Base-by-base conservation (phyloP, 2,888 invertebrate genomes). In the Oscheius onirici region DNA sequence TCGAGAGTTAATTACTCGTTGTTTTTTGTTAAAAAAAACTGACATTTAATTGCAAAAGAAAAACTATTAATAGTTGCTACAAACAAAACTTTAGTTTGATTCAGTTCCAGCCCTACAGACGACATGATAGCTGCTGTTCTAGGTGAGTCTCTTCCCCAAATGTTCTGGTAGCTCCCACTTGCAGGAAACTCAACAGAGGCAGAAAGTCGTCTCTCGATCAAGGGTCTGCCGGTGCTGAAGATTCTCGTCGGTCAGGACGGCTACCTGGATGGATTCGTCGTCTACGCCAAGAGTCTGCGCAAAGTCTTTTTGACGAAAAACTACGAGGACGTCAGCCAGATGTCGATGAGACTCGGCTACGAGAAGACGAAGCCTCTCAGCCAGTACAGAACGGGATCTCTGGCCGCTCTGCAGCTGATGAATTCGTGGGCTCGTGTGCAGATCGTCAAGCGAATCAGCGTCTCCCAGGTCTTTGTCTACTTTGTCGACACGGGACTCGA, bases 171-270 rank as follows among this genome's bases (percentile, higher is more conserved):
- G n/a, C n/a, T n/a, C n/a, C n/a, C n/a, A n/a, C n/a, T n/a, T n/a
- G n/a, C n/a, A 63, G 63, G 63, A 44, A 63, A 63, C 26, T n/a
- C 28, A 26, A 63, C 63, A 49, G 63, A 26, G 26, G 24, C 17
- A 13, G 24, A 24, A 8, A 63, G 63, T 34, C 24, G 17, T 10
- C 15, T 63, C 17, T 46, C 34, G 24, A 26, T 63, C 28, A 24
- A 44, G 26, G 63, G 63, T 20, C 63, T 63, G 17, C 49, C 63
- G 1, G 26, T 49, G 24, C 49, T 63, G n/a, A 24, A 49, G 15
- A 24, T 63, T 17, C 49, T 26, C n/a, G 63, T 63, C 15, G 46
- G 26, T 8, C 13, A n/a, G 17, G 63, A 26, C 26, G 63, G 63
- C 24, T 63, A 46, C n/a, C 46, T 63, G n/a, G 63, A 63, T 26